Percentiles rank a stretch among this genome's conserved stretches.
These are phyloP conservation scores for Melinaea marsaeus DNA, from an alignment of 2,888 invertebrate genomes.

Conservation along the genomic window DNA sequence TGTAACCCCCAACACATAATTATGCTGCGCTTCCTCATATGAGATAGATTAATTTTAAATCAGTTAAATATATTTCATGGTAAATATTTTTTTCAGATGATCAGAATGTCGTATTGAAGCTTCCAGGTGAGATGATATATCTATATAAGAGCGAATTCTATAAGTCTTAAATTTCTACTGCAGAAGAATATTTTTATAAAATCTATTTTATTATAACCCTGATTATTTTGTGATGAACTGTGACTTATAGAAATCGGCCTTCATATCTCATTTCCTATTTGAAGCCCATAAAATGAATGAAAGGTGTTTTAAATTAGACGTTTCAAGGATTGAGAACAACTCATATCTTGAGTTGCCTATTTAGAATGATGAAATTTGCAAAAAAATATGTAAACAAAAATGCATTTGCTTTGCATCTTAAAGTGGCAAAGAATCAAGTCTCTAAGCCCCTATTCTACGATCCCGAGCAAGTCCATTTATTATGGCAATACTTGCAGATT, in stretches of 20 bases:
- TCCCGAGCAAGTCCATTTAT: slow-evolving; percentile 14
- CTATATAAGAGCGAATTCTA: not conserved
- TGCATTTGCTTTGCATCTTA: not conserved
- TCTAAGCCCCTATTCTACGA: not conserved
- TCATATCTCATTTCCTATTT: too few relatives aligned
- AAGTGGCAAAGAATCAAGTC: not conserved
- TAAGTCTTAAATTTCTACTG: not conserved
- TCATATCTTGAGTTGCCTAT: too few relatives aligned
- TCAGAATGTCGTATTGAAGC: not conserved
- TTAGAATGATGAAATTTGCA: too few relatives aligned
- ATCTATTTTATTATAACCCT: not conserved
- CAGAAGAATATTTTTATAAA: not conserved
- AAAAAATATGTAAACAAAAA: not conserved
- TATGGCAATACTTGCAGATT: slow-evolving; percentile 19
- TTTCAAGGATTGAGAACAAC: too few relatives aligned
- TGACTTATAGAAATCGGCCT: too few relatives aligned
- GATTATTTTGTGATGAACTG: too few relatives aligned
- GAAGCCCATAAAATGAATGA: too few relatives aligned
- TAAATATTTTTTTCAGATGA: slow-evolving; percentile 1
- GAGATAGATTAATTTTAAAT: too few relatives aligned
- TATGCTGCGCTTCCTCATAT: too few relatives aligned
- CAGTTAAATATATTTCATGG: too few relatives aligned
- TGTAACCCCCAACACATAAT: too few relatives aligned
- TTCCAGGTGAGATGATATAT: slow-evolving; percentile 2
- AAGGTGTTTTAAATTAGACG: too few relatives aligned